Conservation (phyloP, 1,140 invertebrate species). For the Arion vulgaris region DNA sequence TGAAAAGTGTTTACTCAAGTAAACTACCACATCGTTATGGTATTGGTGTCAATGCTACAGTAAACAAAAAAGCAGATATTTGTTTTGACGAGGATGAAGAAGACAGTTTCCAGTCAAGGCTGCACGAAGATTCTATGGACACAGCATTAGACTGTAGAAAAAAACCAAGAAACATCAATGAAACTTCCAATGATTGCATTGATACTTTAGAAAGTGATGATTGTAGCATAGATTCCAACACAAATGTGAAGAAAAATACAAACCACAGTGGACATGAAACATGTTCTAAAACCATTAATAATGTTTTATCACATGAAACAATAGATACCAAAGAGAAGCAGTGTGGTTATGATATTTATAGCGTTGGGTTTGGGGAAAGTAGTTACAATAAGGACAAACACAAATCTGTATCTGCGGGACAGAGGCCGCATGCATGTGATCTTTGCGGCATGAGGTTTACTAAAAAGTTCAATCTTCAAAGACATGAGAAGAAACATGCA, state of each 20-base stretch:
- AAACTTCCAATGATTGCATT: background rate
- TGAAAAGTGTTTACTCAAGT: background rate
- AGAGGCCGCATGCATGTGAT: conserved; percentile 72
- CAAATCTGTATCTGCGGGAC: conserved; percentile 75
- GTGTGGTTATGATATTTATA: background rate
- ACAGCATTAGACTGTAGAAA: background rate
- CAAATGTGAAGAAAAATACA: background rate
- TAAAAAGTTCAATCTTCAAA: conserved; percentile 8
- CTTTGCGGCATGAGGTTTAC: conserved; percentile 86
- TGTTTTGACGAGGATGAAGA: background rate
- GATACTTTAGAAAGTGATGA: background rate
- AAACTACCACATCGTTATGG: background rate
- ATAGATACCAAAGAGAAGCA: background rate
- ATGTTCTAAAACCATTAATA: background rate
- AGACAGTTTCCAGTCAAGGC: background rate
- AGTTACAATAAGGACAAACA: conserved; percentile 87
- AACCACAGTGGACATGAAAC: background rate
- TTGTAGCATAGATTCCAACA: background rate
- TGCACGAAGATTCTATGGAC: background rate
- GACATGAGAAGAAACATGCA: conserved; percentile 73
- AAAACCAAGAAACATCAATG: background rate
- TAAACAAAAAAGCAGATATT: background rate
- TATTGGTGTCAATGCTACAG: background rate
- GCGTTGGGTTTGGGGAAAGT: background rate
- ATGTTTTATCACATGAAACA: background rate